These are phyloP conservation scores for Apis laboriosa DNA, from an alignment of 1,140 invertebrate genomes.

Conservation along the genomic window DNA sequence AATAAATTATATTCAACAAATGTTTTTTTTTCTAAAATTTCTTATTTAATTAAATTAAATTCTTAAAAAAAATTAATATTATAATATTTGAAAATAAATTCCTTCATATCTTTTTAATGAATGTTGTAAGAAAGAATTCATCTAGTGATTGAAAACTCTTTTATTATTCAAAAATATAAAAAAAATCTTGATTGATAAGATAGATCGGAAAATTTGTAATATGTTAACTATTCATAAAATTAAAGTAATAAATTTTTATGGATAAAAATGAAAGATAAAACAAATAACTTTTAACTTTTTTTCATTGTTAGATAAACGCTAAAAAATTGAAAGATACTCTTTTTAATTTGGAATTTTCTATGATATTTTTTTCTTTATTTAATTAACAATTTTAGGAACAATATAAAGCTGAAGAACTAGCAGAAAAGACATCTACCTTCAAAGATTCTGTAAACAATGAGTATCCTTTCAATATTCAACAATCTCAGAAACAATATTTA, in stretches of 20 bases:
- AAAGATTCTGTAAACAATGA: slow-evolving; percentile 80
- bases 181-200: no score
- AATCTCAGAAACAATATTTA: slow-evolving; percentile 45
- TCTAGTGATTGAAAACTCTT: no score
- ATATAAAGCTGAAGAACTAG: slow-evolving; percentile 83
- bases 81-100: not conserved
- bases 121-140: no score
- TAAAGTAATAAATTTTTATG: no score
- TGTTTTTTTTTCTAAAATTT: no score
- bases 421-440: slow-evolving; percentile 81
- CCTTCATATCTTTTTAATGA: no score
- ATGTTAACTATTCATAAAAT: not conserved
- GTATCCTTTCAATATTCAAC: slow-evolving; percentile 33
- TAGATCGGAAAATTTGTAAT: not conserved
- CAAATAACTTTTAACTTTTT: not conserved
- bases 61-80: not conserved
- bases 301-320: not conserved
- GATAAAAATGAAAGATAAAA: no score
- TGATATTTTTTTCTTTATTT: not conserved
- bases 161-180: no score
- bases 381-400: slow-evolving; percentile 79
- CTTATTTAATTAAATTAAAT: no score
- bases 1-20: no score
- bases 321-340: not conserved
- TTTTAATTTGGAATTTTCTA: not conserved